Evolutionary conservation across 1,140 invertebrate species (phyloP).

Genomic region (Bombus sibiricus): DNA sequence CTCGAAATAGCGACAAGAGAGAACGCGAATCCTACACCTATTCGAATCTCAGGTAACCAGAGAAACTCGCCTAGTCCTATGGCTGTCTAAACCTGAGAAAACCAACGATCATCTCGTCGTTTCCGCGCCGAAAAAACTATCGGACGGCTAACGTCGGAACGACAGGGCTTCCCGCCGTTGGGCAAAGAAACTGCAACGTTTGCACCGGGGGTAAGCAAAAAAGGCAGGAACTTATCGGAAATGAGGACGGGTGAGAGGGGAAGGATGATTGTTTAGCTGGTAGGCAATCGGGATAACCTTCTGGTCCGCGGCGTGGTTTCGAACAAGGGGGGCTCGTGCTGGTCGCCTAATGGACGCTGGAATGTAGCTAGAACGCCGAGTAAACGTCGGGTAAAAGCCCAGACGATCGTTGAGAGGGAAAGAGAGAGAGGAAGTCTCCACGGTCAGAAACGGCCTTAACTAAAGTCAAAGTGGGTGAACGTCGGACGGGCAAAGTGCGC

Average conservation of each 20-base stretch:
- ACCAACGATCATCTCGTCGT: constrained; percentile 4
- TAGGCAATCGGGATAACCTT: constrained; percentile 9
- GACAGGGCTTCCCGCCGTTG: neutral
- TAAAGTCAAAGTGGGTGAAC: constrained; percentile 73
- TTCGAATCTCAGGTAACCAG: neutral
- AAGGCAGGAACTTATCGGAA: constrained; percentile 48
- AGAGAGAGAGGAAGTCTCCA: constrained; percentile 9
- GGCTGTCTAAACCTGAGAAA: neutral
- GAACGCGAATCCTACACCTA: neutral
- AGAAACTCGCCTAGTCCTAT: neutral
- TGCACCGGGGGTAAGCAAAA: constrained; percentile 19
- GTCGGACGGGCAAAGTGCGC: constrained; percentile 69
- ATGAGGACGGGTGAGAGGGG: constrained; percentile 26
- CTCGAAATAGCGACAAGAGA: too few species aligned
- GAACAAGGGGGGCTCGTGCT: constrained; percentile 46
- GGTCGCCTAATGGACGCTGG: constrained; percentile 74
- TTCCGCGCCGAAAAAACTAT: neutral
- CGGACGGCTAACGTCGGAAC: too few species aligned
- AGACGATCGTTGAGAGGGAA: constrained; percentile 39
- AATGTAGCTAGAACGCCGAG: constrained; percentile 71
- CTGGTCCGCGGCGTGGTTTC: neutral
- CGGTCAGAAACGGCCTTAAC: constrained; percentile 60
- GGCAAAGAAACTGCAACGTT: neutral
- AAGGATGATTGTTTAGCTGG: constrained; percentile 62
- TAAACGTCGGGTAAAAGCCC: constrained; percentile 73